These are phyloP conservation scores for Nephrotoma appendiculata DNA, from an alignment of 2,888 invertebrate genomes.

Conservation along the genomic window DNA sequence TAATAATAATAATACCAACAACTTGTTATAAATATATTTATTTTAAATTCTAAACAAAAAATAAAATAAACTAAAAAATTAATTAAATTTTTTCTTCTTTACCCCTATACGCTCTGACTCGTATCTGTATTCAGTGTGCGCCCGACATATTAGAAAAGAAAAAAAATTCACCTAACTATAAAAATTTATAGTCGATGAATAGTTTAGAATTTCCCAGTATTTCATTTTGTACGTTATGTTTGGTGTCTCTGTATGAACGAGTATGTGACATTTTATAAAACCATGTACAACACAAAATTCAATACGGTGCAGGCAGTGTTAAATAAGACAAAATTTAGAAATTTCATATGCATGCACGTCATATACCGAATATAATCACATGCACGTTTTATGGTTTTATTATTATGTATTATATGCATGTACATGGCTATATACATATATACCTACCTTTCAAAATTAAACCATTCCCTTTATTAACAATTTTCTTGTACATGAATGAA, in stretches of 20 bases:
- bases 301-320: neutral
- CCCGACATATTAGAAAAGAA: neutral
- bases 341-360: neutral
- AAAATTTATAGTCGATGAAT: neutral
- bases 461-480: neutral
- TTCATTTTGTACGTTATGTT: neutral
- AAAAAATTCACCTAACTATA: neutral
- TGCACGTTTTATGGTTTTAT: neutral
- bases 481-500: neutral
- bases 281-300: neutral
- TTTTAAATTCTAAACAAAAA: neutral
- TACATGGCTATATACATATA: too few relatives aligned
- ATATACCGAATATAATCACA: neutral
- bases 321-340: neutral
- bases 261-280: neutral
- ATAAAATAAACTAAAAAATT: neutral
- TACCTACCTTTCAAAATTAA: neutral
- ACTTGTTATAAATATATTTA: neutral
- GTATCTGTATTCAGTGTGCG: neutral
- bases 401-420: neutral
- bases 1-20: neutral
- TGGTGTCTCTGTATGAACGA: neutral
- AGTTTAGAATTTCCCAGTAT: neutral
- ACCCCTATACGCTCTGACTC: neutral
- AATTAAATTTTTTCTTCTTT: neutral